Conservation (phyloP, 2,113 vertebrate genomes). For the Prinia subflava region DNA sequence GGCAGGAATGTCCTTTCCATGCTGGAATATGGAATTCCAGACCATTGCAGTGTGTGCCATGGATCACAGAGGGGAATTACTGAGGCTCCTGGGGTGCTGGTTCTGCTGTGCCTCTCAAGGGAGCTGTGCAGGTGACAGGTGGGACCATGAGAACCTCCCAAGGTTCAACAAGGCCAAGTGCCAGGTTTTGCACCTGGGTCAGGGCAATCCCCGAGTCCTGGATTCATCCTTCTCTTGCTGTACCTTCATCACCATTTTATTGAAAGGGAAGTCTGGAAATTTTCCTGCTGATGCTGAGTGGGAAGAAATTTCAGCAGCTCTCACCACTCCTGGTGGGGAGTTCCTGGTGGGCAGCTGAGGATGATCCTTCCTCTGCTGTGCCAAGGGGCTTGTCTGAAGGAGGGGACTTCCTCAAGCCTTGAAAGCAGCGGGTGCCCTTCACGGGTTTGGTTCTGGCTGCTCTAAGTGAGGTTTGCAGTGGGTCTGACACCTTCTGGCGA, state of each 20-base stretch:
- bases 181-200: not conserved
- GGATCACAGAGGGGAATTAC: not conserved
- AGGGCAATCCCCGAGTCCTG: fast-evolving
- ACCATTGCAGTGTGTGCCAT: not conserved
- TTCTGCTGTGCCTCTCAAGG: fast-evolving
- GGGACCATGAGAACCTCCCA: not conserved
- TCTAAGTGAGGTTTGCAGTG: not conserved
- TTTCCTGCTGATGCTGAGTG: not conserved
- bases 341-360: not conserved
- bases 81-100: fast-evolving
- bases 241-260: not conserved
- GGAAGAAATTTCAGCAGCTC: not conserved
- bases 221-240: not conserved
- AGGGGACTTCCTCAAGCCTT: not conserved
- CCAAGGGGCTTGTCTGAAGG: not conserved
- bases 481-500: not conserved
- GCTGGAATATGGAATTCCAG: not conserved
- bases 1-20: not conserved
- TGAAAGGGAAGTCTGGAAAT: not conserved
- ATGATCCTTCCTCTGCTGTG: not conserved
- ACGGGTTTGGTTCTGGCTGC: not conserved
- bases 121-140: not conserved
- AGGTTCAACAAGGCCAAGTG: not conserved
- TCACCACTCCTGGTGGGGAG: not conserved
- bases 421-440: not conserved